These are phyloP conservation scores for Meriones unguiculatus DNA, from an alignment of 2,113 vertebrate species.

Conservation along the genomic window DNA sequence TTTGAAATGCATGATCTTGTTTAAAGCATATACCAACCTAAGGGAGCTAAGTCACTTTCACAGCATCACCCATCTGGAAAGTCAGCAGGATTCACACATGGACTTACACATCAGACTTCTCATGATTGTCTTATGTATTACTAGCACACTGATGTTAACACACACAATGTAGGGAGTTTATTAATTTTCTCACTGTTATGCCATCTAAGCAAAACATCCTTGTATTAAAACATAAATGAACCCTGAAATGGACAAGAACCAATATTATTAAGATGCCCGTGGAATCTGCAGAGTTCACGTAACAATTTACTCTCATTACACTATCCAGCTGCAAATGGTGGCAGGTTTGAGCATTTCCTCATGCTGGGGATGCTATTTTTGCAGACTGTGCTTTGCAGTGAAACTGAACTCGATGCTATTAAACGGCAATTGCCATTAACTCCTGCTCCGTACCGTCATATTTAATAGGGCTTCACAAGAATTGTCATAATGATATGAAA, in stretches of 20 bases:
- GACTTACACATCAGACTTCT: not conserved
- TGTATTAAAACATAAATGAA: slow-evolving; percentile 1
- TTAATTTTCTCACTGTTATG: not conserved
- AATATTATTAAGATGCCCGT: not conserved
- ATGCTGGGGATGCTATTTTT: slow-evolving; percentile 57
- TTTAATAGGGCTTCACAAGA: slow-evolving; percentile 53
- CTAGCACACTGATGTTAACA: not conserved
- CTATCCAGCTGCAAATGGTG: slow-evolving; percentile 21
- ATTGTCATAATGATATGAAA: slow-evolving; percentile 55
- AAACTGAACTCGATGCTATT: slow-evolving; percentile 30
- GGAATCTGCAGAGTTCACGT: not conserved
- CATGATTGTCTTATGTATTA: not conserved
- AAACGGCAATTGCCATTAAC: slow-evolving; percentile 52
- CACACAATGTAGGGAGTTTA: not conserved
- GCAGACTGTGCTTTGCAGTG: slow-evolving; percentile 47
- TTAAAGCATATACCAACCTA: not conserved
- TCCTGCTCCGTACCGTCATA: slow-evolving; percentile 16
- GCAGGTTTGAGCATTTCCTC: not conserved
- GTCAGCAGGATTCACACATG: not conserved
- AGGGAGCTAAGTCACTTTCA: slow-evolving; percentile 5
- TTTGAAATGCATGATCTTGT: not conserved
- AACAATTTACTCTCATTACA: slow-evolving; percentile 1
- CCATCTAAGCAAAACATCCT: not conserved
- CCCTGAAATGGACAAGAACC: not conserved
- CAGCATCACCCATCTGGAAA: not conserved